Evolutionary conservation across 1,140 invertebrate genomes (phyloP).

Genomic region (Drosophila ironensis): DNA sequence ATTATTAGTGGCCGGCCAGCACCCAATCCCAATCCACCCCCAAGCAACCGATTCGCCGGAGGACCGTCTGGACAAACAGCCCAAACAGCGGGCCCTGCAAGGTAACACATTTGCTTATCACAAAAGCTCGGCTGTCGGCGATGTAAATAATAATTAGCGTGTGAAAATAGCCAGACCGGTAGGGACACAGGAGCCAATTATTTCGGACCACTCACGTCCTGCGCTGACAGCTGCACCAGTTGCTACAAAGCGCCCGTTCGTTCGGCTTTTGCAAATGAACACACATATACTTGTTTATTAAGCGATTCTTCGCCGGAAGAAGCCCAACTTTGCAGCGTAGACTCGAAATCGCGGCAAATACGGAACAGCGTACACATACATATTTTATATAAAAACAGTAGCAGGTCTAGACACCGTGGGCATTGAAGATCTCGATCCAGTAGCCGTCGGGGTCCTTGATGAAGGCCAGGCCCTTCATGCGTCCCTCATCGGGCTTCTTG

Average conservation of each 20-base stretch:
- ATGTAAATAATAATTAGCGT: conserved; percentile 79
- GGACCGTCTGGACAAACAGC: conserved; percentile 21
- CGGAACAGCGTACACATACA: conserved; percentile 19
- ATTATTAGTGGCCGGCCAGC: conserved; percentile 58
- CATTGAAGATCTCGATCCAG: conserved; percentile 97
- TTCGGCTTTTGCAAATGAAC: conserved; percentile 1
- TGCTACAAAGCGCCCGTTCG: conserved; percentile 13
- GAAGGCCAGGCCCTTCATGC: conserved; percentile 97
- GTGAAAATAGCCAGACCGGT: conserved; percentile 59
- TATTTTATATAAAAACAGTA: background rate
- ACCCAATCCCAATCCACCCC: background rate
- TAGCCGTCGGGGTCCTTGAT: conserved; percentile 98
- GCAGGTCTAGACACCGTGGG: conserved; percentile 83
- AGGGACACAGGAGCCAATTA: conserved; percentile 63
- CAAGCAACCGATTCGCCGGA: background rate
- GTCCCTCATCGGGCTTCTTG: conserved; percentile 94
- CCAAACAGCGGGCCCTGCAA: conserved; percentile 2
- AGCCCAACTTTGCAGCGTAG: background rate
- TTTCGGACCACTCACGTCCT: conserved; percentile 13
- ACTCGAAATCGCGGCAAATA: conserved; percentile 1
- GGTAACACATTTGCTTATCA: conserved; percentile 58
- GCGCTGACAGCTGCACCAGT: conserved; percentile 22
- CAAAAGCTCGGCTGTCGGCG: conserved; percentile 29
- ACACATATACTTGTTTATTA: too few species aligned
- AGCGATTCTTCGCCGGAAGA: background rate